Evolutionary conservation across 2,888 invertebrate genomes (phyloP).

Genomic region (Dicyrtoma fusca): DNA sequence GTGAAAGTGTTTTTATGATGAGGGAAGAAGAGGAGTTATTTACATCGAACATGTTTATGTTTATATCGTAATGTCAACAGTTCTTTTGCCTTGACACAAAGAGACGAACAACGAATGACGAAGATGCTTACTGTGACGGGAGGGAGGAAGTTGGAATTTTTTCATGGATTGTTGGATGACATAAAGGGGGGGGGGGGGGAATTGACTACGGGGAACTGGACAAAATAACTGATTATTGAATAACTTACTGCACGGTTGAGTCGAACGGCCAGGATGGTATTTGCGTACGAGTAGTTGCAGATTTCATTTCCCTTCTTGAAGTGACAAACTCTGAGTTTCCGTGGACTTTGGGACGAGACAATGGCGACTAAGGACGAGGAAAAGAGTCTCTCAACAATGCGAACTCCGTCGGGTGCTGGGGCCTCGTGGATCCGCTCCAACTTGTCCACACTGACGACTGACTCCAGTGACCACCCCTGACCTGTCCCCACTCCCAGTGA

Average conservation of each 20-base stretch:
- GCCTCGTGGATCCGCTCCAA: constrained; percentile 55
- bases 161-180: too few species aligned
- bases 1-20: too few species aligned
- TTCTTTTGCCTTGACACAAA: too few species aligned
- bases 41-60: too few species aligned
- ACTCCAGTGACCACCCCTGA: constrained; percentile 53
- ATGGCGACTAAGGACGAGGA: constrained; percentile 95
- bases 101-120: too few species aligned
- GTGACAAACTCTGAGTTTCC: constrained; percentile 93
- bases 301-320: constrained; percentile 98
- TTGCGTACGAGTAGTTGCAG: constrained; percentile 93
- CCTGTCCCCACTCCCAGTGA: constrained; percentile 55
- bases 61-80: too few species aligned
- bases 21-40: too few species aligned
- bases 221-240: too few species aligned
- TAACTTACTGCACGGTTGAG: constrained; percentile 85
- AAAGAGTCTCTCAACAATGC: constrained; percentile 92
- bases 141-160: too few species aligned
- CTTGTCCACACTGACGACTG: constrained; percentile 47
- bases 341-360: constrained; percentile 86
- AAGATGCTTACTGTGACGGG: too few species aligned
- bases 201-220: too few species aligned
- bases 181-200: too few species aligned
- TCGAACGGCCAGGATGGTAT: constrained; percentile 93
- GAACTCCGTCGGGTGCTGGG: constrained; percentile 75